A percentile compares a stretch with the other conserved stretches of the same genome.
Evolutionary conservation across 1,140 invertebrate genomes (phyloP).

Genomic region (Neotoxoptera formosana): DNA sequence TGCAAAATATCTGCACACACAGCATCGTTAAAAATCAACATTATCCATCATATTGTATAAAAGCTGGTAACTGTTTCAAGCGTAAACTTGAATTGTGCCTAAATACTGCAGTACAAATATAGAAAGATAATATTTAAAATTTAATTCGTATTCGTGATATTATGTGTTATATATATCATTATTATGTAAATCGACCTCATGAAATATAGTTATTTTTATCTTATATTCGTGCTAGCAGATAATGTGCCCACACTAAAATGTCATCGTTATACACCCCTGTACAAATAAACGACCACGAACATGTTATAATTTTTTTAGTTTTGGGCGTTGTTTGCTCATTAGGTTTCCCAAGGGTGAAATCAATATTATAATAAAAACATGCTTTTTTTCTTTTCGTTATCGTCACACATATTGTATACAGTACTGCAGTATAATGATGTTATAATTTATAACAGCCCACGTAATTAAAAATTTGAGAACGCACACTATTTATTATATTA

Average conservation of each 20-base stretch:
- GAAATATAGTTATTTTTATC: conserved; percentile 10
- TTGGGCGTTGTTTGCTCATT: conserved; percentile 39
- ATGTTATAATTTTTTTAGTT: neutral
- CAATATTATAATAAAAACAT: conserved; percentile 20
- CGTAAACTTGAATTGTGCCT: neutral
- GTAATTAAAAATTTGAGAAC: conserved; percentile 27
- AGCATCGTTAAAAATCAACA: neutral
- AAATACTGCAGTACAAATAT: neutral
- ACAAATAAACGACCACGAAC: neutral
- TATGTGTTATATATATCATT: neutral
- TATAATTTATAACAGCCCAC: neutral
- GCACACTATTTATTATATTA: neutral
- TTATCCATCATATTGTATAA: neutral
- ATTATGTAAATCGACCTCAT: neutral
- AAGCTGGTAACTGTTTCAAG: neutral
- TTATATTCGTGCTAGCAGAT: conserved; percentile 1
- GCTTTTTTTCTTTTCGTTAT: neutral
- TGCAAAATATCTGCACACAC: neutral
- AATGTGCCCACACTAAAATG: conserved; percentile 9
- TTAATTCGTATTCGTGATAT: conserved; percentile 10
- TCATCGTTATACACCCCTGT: neutral
- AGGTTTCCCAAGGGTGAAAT: conserved; percentile 17
- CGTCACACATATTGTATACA: neutral
- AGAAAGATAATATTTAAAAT: neutral
- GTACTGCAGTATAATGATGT: neutral